Evolutionary conservation across 2,113 vertebrate species (phyloP).

Genomic region (Equus quagga): DNA sequence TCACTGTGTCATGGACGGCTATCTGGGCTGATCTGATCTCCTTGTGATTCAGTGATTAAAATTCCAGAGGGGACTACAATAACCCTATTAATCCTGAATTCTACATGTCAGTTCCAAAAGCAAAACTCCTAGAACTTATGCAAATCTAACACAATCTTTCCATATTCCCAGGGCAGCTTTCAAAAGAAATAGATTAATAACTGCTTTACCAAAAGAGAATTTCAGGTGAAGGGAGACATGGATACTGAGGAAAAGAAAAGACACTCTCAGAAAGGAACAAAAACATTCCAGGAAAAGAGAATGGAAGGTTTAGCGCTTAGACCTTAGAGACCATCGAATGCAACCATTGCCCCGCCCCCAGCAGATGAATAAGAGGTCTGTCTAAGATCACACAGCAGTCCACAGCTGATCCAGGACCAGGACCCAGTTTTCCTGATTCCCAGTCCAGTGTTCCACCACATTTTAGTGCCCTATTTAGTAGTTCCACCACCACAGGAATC

Average conservation of each 20-base stretch:
- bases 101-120: conserved; percentile 32
- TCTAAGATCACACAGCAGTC: neutral
- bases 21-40: neutral
- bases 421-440: neutral
- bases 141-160: neutral
- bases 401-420: neutral
- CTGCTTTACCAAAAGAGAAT: conserved; percentile 15
- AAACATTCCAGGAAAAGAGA: conserved; percentile 32
- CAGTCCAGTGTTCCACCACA: neutral
- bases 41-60: neutral
- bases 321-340: neutral
- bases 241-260: neutral
- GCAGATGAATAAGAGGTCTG: neutral
- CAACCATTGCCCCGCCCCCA: neutral
- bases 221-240: neutral
- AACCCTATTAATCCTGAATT: conserved; percentile 28
- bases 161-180: neutral
- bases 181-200: conserved; percentile 37
- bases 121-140: conserved; percentile 23
- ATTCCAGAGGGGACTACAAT: conserved; percentile 31
- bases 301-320: neutral
- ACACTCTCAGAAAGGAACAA: neutral
- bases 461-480: neutral
- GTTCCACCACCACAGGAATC: neutral
- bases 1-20: neutral